phyloP scores from a whole-genome alignment of 2,113 vertebrate genomes.

The Caloenas nicobarica region DNA sequence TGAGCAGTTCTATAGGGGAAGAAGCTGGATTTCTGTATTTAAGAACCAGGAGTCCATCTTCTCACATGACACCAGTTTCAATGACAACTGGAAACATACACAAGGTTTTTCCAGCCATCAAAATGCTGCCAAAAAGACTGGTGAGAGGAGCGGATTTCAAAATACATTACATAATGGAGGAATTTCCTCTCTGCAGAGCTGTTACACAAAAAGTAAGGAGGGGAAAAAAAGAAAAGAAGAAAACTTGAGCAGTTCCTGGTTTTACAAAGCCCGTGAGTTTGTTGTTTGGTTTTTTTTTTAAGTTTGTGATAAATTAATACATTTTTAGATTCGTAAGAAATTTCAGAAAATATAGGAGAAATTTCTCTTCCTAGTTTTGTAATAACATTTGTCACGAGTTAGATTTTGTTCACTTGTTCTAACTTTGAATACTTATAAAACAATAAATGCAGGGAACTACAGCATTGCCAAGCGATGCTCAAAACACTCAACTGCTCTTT shows the following conservation, averaged over 20 bases:
- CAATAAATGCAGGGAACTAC: not conserved
- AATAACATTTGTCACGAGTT: not conserved
- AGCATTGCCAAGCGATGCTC: not conserved
- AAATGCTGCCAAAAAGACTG: conserved; percentile 36
- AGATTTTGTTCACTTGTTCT: not conserved
- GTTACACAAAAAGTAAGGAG: not conserved
- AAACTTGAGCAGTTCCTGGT: not conserved
- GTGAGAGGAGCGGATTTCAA: conserved; percentile 39
- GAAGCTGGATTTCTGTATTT: not conserved
- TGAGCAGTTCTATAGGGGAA: not conserved
- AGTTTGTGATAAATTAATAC: not conserved
- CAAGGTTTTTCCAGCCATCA: conserved; percentile 26
- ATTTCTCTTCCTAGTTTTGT: not conserved
- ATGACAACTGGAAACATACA: conserved; percentile 42
- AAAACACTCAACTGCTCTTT: not conserved
- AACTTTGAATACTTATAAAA: not conserved
- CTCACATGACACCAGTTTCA: conserved; percentile 31
- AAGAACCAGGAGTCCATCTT: not conserved
- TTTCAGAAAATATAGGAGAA: not conserved
- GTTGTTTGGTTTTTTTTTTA: not conserved
- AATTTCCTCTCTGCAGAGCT: conserved; percentile 55
- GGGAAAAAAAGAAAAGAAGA: not conserved
- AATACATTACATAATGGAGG: conserved; percentile 61
- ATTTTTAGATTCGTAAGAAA: not conserved
- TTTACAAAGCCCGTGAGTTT: not conserved